A percentile compares a stretch with the other conserved stretches of the same genome.
Conservation (phyloP, 2,113 vertebrate species). For the Chionis minor region DNA sequence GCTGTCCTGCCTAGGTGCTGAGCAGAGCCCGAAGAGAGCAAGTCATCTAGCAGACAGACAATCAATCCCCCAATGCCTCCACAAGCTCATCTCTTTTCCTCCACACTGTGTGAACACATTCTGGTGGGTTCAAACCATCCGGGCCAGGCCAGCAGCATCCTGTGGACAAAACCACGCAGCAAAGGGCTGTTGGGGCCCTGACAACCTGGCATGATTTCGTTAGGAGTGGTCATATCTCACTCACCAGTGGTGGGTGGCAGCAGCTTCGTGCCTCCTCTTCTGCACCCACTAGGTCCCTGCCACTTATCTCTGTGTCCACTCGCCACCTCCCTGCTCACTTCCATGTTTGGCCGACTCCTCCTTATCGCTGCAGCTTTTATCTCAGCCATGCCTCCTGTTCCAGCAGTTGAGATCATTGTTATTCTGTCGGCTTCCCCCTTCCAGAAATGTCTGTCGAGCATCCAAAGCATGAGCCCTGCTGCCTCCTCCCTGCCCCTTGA, state of each 20-base stretch:
- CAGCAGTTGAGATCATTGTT: neutral
- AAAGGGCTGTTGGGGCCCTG: neutral
- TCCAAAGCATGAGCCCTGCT: rapidly evolving
- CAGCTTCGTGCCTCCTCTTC: neutral
- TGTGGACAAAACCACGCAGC: rapidly evolving
- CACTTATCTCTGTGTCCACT: neutral
- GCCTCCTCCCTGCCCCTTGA: neutral
- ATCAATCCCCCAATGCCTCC: too few species aligned
- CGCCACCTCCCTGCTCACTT: neutral
- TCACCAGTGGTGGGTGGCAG: neutral
- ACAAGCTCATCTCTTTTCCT: neutral
- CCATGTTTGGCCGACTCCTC: neutral
- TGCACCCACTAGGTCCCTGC: neutral
- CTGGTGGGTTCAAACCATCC: neutral
- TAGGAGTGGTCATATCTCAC: rapidly evolving
- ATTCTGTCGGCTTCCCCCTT: neutral
- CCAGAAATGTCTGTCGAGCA: neutral
- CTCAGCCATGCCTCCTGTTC: neutral
- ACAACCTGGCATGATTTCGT: neutral
- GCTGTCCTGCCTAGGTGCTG: neutral
- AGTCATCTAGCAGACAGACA: neutral
- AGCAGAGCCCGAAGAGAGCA: neutral
- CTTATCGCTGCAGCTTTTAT: neutral
- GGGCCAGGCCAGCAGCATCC: neutral
- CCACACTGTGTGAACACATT: rapidly evolving